Base-by-base conservation (phyloP, 2,113 vertebrate species). In the Orycteropus afer region DNA sequence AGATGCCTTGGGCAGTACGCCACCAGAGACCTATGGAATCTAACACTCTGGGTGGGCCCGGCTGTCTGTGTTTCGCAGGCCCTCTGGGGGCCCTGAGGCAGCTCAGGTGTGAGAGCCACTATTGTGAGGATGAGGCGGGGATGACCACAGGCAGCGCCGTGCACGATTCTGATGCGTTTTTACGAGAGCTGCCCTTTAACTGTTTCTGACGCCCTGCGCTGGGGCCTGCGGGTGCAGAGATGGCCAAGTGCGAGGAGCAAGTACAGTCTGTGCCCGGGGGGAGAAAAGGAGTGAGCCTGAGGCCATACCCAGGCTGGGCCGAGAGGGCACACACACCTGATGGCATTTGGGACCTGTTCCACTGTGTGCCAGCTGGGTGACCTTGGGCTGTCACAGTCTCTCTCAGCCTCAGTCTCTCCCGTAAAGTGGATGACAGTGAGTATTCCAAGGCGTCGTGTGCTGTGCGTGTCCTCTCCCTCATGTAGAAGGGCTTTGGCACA, bases 271-370 rank as follows among this genome's bases (percentile, higher is more conserved):
- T 55, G 32, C 1, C 5, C 7, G 18, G 23, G 6, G 45, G 29
- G 25, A 53, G 37, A 22, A 63, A 17, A 53, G 32, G 15, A 34
- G 8, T 14, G 63, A 67, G 27, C 63, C 63, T 15, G 8, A 7
- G 18, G 65, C n/a, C 65, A 2, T n/a, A 37, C 65, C 7, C 10
- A n/a, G 32, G 13, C 63, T 1, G 13, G 42, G 42, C 84, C 15
- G 12, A 65, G 34, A 1, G n/a, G 51, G 55, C 7, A 0, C 0
- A 0, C 0, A 0, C 2, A 5, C 14, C 80, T 0, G 0, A 7
- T 65, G 69, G 55, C 10, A 0, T 37, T 32, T 4, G 13, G 25
- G 71, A 3, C 9, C 32, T n/a, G 76, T 76, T 47, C n/a, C 34
- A 2, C 57, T 5, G 13, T 25, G 27, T 0, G 3, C 40, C 49